Base-by-base conservation (phyloP, 2,888 invertebrate species). In the Calameuta idolon region DNA sequence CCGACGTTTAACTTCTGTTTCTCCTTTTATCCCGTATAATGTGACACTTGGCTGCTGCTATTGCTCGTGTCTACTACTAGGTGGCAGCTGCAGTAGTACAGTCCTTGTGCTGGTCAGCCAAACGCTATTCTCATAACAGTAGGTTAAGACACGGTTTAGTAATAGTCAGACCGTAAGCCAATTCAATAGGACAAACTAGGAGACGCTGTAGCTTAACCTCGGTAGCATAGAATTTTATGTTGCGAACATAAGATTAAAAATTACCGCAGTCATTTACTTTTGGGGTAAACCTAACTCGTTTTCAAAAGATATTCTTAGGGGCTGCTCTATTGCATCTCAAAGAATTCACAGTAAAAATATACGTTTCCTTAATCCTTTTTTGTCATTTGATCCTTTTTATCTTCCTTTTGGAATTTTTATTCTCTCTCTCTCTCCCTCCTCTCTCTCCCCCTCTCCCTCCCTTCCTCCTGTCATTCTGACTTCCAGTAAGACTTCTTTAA, bases 1-100 rank as follows among this genome's bases (percentile, higher is more conserved):
- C 86, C 84, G 83, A 86, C 85, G 84, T 85, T 83, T 76, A 79
- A 77, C 83, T 81, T 81, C 83, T 83, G 79, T 83, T 83, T 85
- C 83, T 82, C 83, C 77, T 9, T 84, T 81, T 84, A 84, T 85
- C 80, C 80, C 81, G 82, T 83, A 83, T 86, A 86, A 86, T 81
- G 83, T 79, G 78, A 79, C 76, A 79, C 80, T 83, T 81, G 80
- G 83, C 79, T 40, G 77, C 75, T 75, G 55, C 75, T 34, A 34
- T 71, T 30, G 71, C 2, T 71, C 30, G 31, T 31, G 34, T 15
- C 71, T 71, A 23, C 30, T 23, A 33, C 35, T 33, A 30, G 30
- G 69, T 69, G 34, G 69, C 33, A 15, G 31, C 75, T 69, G 69
- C 75, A 69, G 68, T 75, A 75, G 77, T 75, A 76, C 79, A 78